A percentile compares a stretch with the other conserved stretches of the same genome.
Conservation (phyloP, 2,797 vertebrate genomes). For the Lutjanus argentimaculatus region DNA sequence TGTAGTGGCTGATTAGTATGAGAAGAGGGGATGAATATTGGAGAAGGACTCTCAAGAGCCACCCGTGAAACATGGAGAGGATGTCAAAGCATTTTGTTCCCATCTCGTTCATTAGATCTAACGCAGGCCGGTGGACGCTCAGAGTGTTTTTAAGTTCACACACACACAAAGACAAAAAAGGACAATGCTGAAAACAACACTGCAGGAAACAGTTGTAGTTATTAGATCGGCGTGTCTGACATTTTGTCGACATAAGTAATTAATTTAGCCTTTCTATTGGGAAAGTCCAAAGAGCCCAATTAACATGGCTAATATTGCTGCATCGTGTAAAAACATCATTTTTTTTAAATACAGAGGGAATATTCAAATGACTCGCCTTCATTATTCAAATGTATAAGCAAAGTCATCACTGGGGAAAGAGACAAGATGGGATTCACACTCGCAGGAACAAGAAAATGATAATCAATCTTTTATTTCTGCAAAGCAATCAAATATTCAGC, state of each 20-base stretch:
- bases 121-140: conserved; percentile 58
- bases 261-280: conserved; percentile 87
- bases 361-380: conserved; percentile 89
- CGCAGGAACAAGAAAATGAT: conserved; percentile 77
- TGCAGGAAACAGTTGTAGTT: conserved; percentile 81
- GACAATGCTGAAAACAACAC: conserved; percentile 67
- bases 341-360: conserved; percentile 89
- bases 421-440: conserved; percentile 79
- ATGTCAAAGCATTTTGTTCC: conserved; percentile 82
- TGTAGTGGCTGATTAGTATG: conserved; percentile 77
- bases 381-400: conserved; percentile 89
- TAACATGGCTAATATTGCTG: conserved; percentile 89
- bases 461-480: conserved; percentile 82
- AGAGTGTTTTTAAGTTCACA: conserved; percentile 38
- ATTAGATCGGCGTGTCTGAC: conserved; percentile 86
- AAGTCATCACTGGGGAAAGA: conserved; percentile 85
- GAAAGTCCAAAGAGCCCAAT: conserved; percentile 89
- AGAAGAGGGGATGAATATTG: conserved; percentile 75
- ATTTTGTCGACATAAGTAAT: conserved; percentile 89
- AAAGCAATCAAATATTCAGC: conserved; percentile 74
- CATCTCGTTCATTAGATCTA: conserved; percentile 81
- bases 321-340: conserved; percentile 86
- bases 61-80: conserved; percentile 76
- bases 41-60: conserved; percentile 74
- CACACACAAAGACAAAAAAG: conserved; percentile 34